Evolutionary conservation across 2,113 vertebrate species (phyloP), one percentile per base, ranked within the genome.

Genomic region (Pao palembangensis): DNA sequence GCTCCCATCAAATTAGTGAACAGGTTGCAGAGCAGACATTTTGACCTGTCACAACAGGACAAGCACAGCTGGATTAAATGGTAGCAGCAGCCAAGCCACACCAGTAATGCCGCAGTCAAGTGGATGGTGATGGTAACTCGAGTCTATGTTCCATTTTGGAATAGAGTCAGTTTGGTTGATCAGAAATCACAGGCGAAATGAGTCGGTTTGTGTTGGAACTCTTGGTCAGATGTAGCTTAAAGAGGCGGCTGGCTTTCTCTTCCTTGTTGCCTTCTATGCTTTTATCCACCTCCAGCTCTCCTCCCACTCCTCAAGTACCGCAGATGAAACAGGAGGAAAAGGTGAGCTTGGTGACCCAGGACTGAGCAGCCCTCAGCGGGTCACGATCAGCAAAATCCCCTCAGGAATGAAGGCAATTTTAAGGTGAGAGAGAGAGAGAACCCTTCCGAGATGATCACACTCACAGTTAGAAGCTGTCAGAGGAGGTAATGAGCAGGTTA

Each of bases 401-500:
- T 7, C 0, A 13, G 69, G 60, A 66, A 71, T 60, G 18, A 42
- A 50, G 56, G 57, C 57, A 38, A 51, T 51, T 18, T 78, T 67
- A 71, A 50, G 19, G 34, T 11, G 34, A 38, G 34, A 38, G 28
- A 31, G 1, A 31, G 28, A 38, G 1, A 38, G 10, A 38, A 38
- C 1, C 8, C 34, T 34, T 34, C 25, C 3, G 5, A 38, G 68
- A 71, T 71, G 46, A 63, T 23, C 25, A 47, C 41, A 56, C 47
- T 47, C 51, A 52, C 49, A 38, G 44, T 25, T 20, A 28, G 8
- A 49, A 11, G 51, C 67, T 61, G 61, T 51, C 44, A 73, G 41
- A 57, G 65, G 59, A 58, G 67, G 64, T 66, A 61, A 69, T 4
- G 19, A 51, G 19, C 49, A 72, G 80, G 74, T 70, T 52, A 69